phyloP scores from a whole-genome alignment of 2,888 invertebrate species.

The Seira ritae region DNA sequence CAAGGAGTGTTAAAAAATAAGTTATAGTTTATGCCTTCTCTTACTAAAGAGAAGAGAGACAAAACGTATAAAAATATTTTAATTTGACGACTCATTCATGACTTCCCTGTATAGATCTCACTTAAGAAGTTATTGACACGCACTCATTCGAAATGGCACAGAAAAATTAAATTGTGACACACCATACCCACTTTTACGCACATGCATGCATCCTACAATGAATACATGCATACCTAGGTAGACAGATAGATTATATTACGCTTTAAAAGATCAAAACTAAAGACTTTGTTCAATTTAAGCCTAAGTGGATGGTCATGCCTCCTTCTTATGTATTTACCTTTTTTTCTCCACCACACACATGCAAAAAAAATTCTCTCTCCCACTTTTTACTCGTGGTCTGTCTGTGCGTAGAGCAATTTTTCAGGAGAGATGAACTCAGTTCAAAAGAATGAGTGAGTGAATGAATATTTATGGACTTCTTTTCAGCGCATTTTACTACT shows the following conservation, averaged over 20 bases:
- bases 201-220: constrained; percentile 24
- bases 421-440: too few species aligned
- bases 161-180: constrained; percentile 45
- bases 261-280: too few species aligned
- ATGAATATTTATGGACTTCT: constrained; percentile 24
- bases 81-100: constrained; percentile 18
- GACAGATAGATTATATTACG: too few species aligned
- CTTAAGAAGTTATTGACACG: constrained; percentile 53
- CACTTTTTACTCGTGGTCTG: neutral
- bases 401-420: neutral
- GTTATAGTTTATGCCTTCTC: too few species aligned
- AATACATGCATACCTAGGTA: too few species aligned
- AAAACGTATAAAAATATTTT: too few species aligned
- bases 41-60: too few species aligned
- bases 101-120: neutral
- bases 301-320: too few species aligned
- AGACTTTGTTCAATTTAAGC: too few species aligned
- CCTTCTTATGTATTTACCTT: constrained; percentile 2
- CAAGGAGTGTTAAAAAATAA: too few species aligned
- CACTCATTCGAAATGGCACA: constrained; percentile 25
- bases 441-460: neutral
- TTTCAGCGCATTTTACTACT: too few species aligned
- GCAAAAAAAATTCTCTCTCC: constrained; percentile 23
- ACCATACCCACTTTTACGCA: constrained; percentile 52
- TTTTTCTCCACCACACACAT: constrained; percentile 21